Conservation (phyloP, 2,888 invertebrate genomes). For the Plusia festucae region DNA sequence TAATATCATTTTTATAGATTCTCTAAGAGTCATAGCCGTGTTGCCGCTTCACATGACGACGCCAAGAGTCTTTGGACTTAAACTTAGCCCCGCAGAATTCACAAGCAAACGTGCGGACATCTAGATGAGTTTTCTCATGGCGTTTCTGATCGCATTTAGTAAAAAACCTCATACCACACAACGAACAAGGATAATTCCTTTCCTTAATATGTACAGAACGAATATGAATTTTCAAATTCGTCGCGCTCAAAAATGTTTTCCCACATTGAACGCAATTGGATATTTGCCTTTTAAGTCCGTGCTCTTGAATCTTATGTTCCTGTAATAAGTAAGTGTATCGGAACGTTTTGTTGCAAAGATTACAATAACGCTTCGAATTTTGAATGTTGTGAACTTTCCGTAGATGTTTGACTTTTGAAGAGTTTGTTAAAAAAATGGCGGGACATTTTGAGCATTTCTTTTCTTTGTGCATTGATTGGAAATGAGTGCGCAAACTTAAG, state of each 20-base stretch:
- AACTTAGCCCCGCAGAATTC: slow-evolving; percentile 66
- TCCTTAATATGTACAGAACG: slow-evolving; percentile 68
- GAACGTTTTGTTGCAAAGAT: slow-evolving; percentile 62
- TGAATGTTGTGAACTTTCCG: slow-evolving; percentile 44
- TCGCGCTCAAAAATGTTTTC: slow-evolving; percentile 60
- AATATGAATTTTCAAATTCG: slow-evolving; percentile 65
- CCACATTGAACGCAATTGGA: slow-evolving; percentile 65
- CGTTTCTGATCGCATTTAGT: slow-evolving; percentile 65
- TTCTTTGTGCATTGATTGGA: slow-evolving; percentile 62
- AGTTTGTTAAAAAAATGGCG: slow-evolving; percentile 56
- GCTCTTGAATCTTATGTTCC: slow-evolving; percentile 64
- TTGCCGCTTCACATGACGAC: slow-evolving; percentile 67
- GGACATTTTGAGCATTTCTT: slow-evolving; percentile 68
- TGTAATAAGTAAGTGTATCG: slow-evolving; percentile 59
- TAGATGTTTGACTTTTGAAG: slow-evolving; percentile 48
- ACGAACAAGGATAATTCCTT: slow-evolving; percentile 62
- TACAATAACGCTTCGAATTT: slow-evolving; percentile 50
- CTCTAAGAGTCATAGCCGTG: slow-evolving; percentile 59
- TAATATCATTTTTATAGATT: background rate
- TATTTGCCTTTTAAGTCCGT: slow-evolving; percentile 59
- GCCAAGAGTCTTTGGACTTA: slow-evolving; percentile 69
- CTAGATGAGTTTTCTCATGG: slow-evolving; percentile 70
- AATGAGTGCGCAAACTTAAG: slow-evolving; percentile 65
- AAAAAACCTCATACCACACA: slow-evolving; percentile 69
- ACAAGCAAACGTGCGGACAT: slow-evolving; percentile 65